phyloP scores from a whole-genome alignment of 2,888 invertebrate species.

The Lasioglossum zephyrum region DNA sequence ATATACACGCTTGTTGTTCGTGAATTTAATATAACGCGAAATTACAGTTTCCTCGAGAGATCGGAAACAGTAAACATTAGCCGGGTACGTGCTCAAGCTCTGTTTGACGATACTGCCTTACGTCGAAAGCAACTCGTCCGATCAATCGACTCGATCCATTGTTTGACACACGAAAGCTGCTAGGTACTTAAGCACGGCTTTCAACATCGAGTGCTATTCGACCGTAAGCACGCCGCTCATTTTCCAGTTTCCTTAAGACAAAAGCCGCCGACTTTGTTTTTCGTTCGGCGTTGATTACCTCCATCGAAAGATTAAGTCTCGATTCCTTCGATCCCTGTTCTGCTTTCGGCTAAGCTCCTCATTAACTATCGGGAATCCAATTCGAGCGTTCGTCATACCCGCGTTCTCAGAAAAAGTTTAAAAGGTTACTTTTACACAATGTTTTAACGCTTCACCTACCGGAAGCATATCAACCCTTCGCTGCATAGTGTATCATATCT shows the following conservation, averaged over 20 bases:
- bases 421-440: not conserved
- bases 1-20: not conserved
- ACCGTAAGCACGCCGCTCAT: constrained; percentile 48
- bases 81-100: constrained; percentile 62
- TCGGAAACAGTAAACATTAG: constrained; percentile 58
- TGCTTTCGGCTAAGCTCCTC: not conserved
- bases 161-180: constrained; percentile 65
- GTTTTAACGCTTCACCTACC: no score
- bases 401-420: not conserved
- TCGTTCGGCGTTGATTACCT: constrained; percentile 37
- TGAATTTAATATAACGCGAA: constrained; percentile 40
- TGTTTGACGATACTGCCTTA: constrained; percentile 64
- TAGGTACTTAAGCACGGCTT: constrained; percentile 66
- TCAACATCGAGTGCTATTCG: constrained; percentile 50
- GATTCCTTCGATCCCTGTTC: not conserved
- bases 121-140: constrained; percentile 65
- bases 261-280: constrained; percentile 41
- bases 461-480: no score
- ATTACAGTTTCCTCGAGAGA: constrained; percentile 42
- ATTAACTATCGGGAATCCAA: not conserved
- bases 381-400: not conserved
- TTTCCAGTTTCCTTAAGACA: constrained; percentile 56
- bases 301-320: constrained; percentile 26
- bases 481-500: no score
- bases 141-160: constrained; percentile 66